phyloP scores from a whole-genome alignment of 2,113 vertebrate species.

The Pachyramphus minor region DNA sequence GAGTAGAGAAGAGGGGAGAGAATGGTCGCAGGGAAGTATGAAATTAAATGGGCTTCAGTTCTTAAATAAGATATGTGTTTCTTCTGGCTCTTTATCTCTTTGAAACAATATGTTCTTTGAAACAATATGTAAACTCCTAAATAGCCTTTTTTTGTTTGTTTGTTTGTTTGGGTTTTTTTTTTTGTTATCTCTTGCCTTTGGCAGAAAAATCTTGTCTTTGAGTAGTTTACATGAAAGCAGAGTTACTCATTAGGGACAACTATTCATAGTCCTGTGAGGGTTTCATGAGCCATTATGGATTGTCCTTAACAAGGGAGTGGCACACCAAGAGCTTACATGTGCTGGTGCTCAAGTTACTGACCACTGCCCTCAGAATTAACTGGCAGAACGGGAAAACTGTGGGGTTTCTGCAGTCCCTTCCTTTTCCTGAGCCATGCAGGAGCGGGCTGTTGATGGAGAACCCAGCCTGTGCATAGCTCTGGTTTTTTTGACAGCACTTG shows the following conservation, averaged over 20 bases:
- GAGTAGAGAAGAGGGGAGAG: neutral
- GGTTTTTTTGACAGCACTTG: neutral
- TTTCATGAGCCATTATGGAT: neutral
- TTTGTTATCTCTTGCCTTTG: neutral
- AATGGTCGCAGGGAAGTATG: neutral
- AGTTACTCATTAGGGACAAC: neutral
- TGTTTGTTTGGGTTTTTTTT: neutral
- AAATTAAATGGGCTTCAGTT: neutral
- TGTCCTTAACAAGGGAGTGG: rapidly evolving
- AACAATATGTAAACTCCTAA: neutral
- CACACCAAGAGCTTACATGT: neutral
- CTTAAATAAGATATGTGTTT: neutral
- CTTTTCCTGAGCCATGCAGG: neutral
- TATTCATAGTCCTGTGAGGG: neutral
- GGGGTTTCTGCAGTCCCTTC: neutral
- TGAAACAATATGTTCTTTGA: neutral
- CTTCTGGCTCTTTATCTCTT: neutral
- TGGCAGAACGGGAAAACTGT: neutral
- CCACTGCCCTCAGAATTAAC: neutral
- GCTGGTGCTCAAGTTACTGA: neutral
- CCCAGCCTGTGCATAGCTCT: rapidly evolving
- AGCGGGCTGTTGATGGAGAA: neutral
- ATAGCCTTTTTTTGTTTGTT: neutral
- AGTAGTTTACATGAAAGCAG: neutral
- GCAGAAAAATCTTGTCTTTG: neutral